Evolutionary conservation across 2,113 vertebrate species (phyloP), one percentile per base, ranked within the genome.

Genomic region (Picathartes gymnocephalus): DNA sequence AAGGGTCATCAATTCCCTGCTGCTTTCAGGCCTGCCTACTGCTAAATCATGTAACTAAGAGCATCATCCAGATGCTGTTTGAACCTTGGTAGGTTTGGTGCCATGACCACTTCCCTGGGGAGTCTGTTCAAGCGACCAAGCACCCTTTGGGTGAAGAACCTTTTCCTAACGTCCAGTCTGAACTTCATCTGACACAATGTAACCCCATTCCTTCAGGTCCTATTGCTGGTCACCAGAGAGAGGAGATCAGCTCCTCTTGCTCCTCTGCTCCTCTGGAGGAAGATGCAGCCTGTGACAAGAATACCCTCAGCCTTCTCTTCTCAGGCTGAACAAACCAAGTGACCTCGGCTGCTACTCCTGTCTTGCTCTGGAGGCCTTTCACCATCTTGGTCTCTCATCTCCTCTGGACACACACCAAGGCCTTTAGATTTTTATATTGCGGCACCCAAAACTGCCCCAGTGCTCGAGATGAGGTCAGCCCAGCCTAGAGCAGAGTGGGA

Each of bases 381-480:
- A 44, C 22, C 27, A 15, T 12, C 64, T 33, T 57, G 27, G 13
- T 30, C 28, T 21, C 28, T 22, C 61, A 24, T 14, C 28, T n/a
- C 25, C n/a, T 60, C 15, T 25, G 37, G 23, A 57, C 50, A 30
- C 13, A 11, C 7, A n/a, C 58, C 13, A 51, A 57, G 8, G 30
- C 5, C 24, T 70, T 77, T 37, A 17, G 8, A 44, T 25, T 54
- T 15, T 45, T 39, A 3, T 24, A 37, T 1, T 61, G 28, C 48
- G 4, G 5, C 1, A 0, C 5, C 7, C 42, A 35, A 58, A 77
- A 53, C 11, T 35, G 21, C 11, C 10, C 39, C 8, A 16, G 15
- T 15, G 27, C 50, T 40, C 0, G 0, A 64, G 54, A 6, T 48
- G 31, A 35, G 16, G 28, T 14, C 0, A 0, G 7, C 27, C 7